These are phyloP conservation scores for Dinomys branickii DNA, from an alignment of 2,113 vertebrate species.

Conservation along the genomic window DNA sequence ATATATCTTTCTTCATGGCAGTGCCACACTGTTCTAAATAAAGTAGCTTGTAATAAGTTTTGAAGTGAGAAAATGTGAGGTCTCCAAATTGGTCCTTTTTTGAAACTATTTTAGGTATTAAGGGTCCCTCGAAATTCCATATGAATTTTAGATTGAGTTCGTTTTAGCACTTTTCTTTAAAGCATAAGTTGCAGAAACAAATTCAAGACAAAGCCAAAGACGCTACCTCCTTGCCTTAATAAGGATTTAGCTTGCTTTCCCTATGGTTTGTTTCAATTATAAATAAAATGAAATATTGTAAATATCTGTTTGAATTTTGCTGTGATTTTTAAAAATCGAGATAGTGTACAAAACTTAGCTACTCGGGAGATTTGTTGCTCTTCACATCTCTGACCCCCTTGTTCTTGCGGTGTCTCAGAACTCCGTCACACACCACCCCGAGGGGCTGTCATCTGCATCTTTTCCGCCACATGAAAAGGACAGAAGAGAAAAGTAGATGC, in stretches of 20 bases:
- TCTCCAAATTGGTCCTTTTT: neutral
- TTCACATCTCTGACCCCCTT: neutral
- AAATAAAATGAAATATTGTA: neutral
- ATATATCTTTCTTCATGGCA: neutral
- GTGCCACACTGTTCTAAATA: neutral
- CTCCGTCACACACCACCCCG: neutral
- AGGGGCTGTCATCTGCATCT: neutral
- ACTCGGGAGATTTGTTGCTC: neutral
- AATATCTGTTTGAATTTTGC: neutral
- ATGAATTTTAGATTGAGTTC: neutral
- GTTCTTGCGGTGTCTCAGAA: neutral
- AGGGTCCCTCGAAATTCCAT: neutral
- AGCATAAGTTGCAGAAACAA: constrained; percentile 1
- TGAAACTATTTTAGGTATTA: neutral
- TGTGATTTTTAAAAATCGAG: neutral
- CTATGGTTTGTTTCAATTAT: neutral
- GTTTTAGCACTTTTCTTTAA: neutral
- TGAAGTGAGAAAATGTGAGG: neutral
- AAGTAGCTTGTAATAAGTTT: neutral
- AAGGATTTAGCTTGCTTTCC: neutral
- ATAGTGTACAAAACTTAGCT: neutral
- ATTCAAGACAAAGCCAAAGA: neutral
- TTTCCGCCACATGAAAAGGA: neutral
- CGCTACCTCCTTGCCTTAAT: neutral
- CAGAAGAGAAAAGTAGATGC: neutral